Base-by-base conservation (phyloP, 2,113 vertebrate species). In the Barbus barbus region DNA sequence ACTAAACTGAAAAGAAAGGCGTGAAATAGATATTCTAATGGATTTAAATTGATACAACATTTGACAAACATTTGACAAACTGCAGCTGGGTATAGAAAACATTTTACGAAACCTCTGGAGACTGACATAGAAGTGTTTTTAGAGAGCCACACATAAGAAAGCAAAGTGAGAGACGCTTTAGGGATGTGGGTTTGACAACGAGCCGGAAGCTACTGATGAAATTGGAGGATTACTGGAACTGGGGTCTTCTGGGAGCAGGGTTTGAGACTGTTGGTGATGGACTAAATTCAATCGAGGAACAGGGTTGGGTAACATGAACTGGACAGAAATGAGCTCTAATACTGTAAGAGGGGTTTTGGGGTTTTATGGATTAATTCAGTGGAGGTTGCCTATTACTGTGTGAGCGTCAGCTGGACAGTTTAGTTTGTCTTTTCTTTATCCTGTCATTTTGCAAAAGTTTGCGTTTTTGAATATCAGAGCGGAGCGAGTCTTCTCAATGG, bases 181-280 rank as follows among this genome's bases (percentile, higher is more conserved):
- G 38, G 58, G 78, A 80, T 80, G 78, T 65, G 78, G 78, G 78
- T 80, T 80, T 80, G 78, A 80, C 60, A 80, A 65, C 11, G 33
- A 80, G 78, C 78, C 58, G 78, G 78, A 80, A 80, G 60, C 78
- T 46, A 65, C 58, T 80, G 60, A 65, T 80, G 78, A 67, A 80
- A 80, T 80, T 48, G 78, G 58, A 65, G 78, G 78, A 80, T 80
- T 80, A 80, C 78, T 80, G 78, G 78, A 80, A 80, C 58, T 26
- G 26, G 78, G 60, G 58, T 80, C 78, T 80, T 67, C 41, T 80
- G 78, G 78, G 78, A 80, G 1, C 2, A 33, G 78, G 60, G 78
- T 80, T 80, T n/a, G 78, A 80, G 41, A 80, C 3, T 67, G 26
- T 80, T 80, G 78, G 78, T 80, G 78, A 80, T 80, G 78, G 78